Base-by-base conservation (phyloP, 2,113 vertebrate species). In the Melierax canorus region DNA sequence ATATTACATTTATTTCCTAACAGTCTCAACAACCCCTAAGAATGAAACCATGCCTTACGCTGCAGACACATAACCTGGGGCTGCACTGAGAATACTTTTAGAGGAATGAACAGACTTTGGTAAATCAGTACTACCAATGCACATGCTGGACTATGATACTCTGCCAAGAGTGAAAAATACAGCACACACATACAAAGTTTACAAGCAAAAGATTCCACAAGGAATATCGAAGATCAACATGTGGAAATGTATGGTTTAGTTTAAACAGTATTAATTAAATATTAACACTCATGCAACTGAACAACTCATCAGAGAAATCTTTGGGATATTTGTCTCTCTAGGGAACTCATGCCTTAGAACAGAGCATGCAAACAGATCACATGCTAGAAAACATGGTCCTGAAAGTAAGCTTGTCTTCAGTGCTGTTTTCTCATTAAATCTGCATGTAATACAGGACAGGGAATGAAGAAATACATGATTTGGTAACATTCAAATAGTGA, bases 401-500 rank as follows among this genome's bases (percentile, higher is more conserved):
- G 26, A 29, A 43, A 62, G 38, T 15, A 90, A 75, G 11, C n/a
- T 50, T 8, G 1, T 19, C 22, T 29, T 64, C 12, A 30, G 10
- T 20, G 43, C 22, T 60, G 6, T 29, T 59, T 78, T 50, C 43
- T 68, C 26, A n/a, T 15, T 7, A 59, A 62, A 85, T 22, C 29
- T 53, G 14, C 34, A 66, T 7, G 10, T 53, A 78, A 85, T 9
- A 60, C 7, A 76, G 16, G 17, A 45, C 36, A 78, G 19, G 63
- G 63, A 50, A 77, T 60, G 82, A 74, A 90, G 66, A 58, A 51
- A 75, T 11, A 67, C 0, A 5, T 16, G 8, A 85, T 26, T 41
- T 0, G 0, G 11, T 38, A 75, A 66, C 41, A 74, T 3, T 55
- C 19, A 58, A 39, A 60, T 19, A 15, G 20, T 46, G 56, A 79